Percentiles rank a stretch among this genome's conserved stretches.
Evolutionary conservation across 2,888 invertebrate species (phyloP).

Genomic region (Nephrotoma appendiculata): DNA sequence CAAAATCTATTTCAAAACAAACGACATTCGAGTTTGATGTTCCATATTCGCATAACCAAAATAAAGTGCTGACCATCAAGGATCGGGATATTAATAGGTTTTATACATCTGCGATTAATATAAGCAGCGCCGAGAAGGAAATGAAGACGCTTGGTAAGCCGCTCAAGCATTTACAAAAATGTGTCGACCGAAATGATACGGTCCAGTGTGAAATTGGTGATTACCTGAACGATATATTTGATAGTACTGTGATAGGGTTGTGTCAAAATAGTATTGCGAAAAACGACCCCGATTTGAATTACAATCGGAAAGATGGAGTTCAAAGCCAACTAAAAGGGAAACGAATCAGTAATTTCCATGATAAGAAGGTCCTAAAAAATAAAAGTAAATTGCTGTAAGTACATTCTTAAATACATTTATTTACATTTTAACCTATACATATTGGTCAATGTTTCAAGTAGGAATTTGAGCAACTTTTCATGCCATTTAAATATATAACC

Average conservation of each 20-base stretch:
- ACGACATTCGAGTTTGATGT: conserved; percentile 40
- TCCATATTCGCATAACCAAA: conserved; percentile 41
- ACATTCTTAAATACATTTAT: not conserved
- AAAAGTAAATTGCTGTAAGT: conserved; percentile 5
- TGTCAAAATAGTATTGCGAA: conserved; percentile 38
- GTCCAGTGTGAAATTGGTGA: conserved; percentile 25
- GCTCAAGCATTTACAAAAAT: conserved; percentile 15
- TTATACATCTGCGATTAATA: not conserved
- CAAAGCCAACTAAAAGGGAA: conserved; percentile 14
- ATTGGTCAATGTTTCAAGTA: not conserved
- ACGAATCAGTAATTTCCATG: conserved; percentile 7
- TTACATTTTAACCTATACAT: no score
- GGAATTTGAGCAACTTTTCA: not conserved
- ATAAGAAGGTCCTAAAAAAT: conserved; percentile 23
- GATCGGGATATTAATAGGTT: not conserved
- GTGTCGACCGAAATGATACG: conserved; percentile 9
- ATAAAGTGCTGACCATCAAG: conserved; percentile 37
- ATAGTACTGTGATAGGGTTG: conserved; percentile 44
- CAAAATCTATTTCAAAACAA: not conserved
- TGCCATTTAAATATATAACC: not conserved
- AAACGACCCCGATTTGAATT: conserved; percentile 23
- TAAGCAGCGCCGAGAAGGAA: not conserved
- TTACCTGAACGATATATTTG: conserved; percentile 39
- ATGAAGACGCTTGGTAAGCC: conserved; percentile 16
- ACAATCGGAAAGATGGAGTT: conserved; percentile 15